A percentile compares a stretch with the other conserved stretches of the same genome.
phyloP scores from a whole-genome alignment of 2,888 invertebrate genomes.

The Eilema depressum region DNA sequence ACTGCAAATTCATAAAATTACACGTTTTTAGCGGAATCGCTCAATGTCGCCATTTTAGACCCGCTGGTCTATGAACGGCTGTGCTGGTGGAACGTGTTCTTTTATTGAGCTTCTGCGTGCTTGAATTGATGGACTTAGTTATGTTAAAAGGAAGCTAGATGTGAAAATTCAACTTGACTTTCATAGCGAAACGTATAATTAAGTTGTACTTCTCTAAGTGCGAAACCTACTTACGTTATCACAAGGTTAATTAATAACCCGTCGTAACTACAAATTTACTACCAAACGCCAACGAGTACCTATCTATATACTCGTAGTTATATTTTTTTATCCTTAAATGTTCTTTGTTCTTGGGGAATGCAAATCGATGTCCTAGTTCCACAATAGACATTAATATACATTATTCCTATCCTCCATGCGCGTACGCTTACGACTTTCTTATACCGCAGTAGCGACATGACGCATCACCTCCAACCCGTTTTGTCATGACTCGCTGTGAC shows the following conservation, averaged over 20 bases:
- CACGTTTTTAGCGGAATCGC: too few relatives aligned
- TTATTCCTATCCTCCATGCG: slow-evolving; percentile 27
- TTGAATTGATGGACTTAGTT: too few relatives aligned
- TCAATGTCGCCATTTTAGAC: too few relatives aligned
- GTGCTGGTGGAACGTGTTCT: too few relatives aligned
- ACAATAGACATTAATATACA: slow-evolving; percentile 27
- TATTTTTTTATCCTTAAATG: neutral
- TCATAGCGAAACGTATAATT: neutral
- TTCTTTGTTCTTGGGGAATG: neutral
- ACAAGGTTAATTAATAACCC: neutral
- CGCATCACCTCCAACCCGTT: slow-evolving; percentile 67
- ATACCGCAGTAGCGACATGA: slow-evolving; percentile 51
- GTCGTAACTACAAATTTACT: neutral
- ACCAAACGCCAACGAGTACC: neutral
- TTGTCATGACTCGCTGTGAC: slow-evolving; percentile 62
- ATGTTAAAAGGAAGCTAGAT: neutral
- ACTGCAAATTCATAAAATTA: too few relatives aligned
- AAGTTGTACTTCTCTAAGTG: too few relatives aligned
- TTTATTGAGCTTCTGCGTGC: too few relatives aligned
- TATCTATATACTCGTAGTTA: neutral
- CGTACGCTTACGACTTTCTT: slow-evolving; percentile 52
- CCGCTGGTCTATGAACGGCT: too few relatives aligned
- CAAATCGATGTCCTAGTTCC: neutral
- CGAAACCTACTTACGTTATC: too few relatives aligned
- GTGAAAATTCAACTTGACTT: neutral